phyloP scores from a whole-genome alignment of 2,797 vertebrate species.

The Poecilia wingei region DNA sequence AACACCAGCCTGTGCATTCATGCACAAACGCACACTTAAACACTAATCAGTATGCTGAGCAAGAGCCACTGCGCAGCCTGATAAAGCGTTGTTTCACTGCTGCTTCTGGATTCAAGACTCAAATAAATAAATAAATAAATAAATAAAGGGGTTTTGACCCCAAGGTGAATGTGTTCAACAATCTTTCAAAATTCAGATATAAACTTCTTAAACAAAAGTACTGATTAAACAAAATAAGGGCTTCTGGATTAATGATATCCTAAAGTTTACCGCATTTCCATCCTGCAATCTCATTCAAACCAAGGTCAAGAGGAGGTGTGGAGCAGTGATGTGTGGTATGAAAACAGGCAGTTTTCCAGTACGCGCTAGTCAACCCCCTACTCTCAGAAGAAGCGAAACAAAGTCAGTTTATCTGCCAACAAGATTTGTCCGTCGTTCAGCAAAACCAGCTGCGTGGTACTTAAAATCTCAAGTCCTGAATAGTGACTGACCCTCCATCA shows the following conservation, averaged over 20 bases:
- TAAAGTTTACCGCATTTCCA: constrained; percentile 12
- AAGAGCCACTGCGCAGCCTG: constrained; percentile 56
- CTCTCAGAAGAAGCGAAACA: constrained; percentile 10
- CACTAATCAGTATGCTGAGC: constrained; percentile 70
- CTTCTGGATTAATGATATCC: constrained; percentile 9
- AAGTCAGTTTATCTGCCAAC: not conserved
- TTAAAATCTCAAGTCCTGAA: not conserved
- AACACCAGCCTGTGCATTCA: constrained; percentile 10
- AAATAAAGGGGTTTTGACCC: not conserved
- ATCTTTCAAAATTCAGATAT: constrained; percentile 46
- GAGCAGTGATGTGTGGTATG: constrained; percentile 12
- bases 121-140: not conserved
- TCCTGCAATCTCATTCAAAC: not conserved
- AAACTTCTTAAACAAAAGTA: not conserved
- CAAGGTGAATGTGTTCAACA: constrained; percentile 37
- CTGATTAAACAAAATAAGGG: not conserved
- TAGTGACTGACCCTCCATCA: not conserved
- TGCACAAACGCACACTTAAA: constrained; percentile 18
- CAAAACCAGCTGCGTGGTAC: not conserved
- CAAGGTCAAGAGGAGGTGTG: constrained; percentile 39
- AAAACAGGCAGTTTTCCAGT: constrained; percentile 10
- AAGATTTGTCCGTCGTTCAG: not conserved
- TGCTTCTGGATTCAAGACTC: constrained; percentile 40
- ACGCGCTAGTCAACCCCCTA: not conserved
- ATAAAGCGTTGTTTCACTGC: constrained; percentile 63